A percentile compares a stretch with the other conserved stretches of the same genome.
phyloP scores from a whole-genome alignment of 2,888 invertebrate genomes.

The Actias luna region DNA sequence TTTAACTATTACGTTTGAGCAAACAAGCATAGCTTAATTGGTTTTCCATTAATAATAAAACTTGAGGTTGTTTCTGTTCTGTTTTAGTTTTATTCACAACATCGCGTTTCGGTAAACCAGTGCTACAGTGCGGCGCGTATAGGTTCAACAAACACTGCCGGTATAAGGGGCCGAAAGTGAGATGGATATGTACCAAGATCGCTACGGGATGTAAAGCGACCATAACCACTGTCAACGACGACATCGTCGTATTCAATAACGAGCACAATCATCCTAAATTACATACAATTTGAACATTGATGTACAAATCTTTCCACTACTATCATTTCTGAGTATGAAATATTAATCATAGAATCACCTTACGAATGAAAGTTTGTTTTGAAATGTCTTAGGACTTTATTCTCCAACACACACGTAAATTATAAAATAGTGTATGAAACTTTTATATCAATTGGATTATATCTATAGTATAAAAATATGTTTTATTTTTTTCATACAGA shows the following conservation, averaged over 20 bases:
- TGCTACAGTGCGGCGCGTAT: conserved; percentile 26
- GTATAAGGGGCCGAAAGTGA: conserved; percentile 27
- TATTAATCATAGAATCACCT: too few relatives aligned
- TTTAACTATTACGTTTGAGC: too few relatives aligned
- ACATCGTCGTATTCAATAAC: conserved; percentile 26
- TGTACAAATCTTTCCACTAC: not conserved
- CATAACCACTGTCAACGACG: conserved; percentile 33
- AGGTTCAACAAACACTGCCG: conserved; percentile 28
- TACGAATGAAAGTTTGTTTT: too few relatives aligned
- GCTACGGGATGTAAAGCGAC: conserved; percentile 36
- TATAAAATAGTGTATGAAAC: too few relatives aligned
- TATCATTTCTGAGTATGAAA: not conserved
- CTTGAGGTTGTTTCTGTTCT: not conserved
- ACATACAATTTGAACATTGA: not conserved
- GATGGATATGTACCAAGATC: conserved; percentile 37
- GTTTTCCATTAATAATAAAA: not conserved
- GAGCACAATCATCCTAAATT: conserved; percentile 25
- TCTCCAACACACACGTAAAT: too few relatives aligned
- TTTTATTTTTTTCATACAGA: too few relatives aligned
- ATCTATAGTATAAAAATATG: not conserved
- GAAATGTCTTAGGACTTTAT: too few relatives aligned
- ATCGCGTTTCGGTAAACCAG: conserved; percentile 32
- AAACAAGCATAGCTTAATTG: too few relatives aligned
- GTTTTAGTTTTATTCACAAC: conserved; percentile 18
- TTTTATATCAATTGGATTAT: not conserved